phyloP scores from a whole-genome alignment of 2,797 vertebrate genomes.

The Amphiprion clarkii region DNA sequence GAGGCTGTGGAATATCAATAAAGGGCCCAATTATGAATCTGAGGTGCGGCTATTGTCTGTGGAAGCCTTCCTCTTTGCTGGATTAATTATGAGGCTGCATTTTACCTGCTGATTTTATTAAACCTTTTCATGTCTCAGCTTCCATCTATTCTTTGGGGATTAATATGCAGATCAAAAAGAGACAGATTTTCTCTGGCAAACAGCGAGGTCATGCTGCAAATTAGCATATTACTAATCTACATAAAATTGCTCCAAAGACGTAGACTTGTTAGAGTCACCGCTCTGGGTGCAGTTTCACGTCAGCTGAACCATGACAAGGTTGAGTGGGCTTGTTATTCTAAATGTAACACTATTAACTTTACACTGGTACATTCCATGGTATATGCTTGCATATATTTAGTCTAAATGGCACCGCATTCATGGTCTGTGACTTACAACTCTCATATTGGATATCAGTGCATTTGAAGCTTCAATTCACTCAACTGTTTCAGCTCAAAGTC shows the following conservation, averaged over 20 bases:
- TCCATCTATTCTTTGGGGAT: slow-evolving; percentile 78
- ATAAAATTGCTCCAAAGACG: slow-evolving; percentile 80
- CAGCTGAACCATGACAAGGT: slow-evolving; percentile 66
- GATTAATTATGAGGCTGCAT: slow-evolving; percentile 78
- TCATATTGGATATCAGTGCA: slow-evolving; percentile 43
- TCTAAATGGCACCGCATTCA: slow-evolving; percentile 42
- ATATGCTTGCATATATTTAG: slow-evolving; percentile 62
- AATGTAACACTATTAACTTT: slow-evolving; percentile 78
- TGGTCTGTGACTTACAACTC: slow-evolving; percentile 58
- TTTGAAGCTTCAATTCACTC: slow-evolving; percentile 65
- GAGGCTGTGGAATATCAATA: slow-evolving; percentile 81
- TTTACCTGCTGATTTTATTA: slow-evolving; percentile 84
- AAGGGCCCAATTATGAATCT: slow-evolving; percentile 77
- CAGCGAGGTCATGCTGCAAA: slow-evolving; percentile 78
- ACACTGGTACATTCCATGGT: slow-evolving; percentile 70
- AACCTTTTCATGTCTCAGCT: slow-evolving; percentile 81
- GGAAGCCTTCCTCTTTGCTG: slow-evolving; percentile 70
- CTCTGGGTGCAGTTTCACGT: slow-evolving; percentile 66
- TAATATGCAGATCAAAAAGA: slow-evolving; percentile 85
- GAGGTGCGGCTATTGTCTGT: slow-evolving; percentile 76
- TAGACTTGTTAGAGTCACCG: slow-evolving; percentile 73
- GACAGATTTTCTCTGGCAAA: slow-evolving; percentile 80
- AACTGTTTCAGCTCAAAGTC: slow-evolving; percentile 59
- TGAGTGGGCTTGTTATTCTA: slow-evolving; percentile 75
- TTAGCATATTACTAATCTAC: slow-evolving; percentile 84